Evolutionary conservation across 2,797 vertebrate genomes (phyloP).

Genomic region (Saguinus oedipus): DNA sequence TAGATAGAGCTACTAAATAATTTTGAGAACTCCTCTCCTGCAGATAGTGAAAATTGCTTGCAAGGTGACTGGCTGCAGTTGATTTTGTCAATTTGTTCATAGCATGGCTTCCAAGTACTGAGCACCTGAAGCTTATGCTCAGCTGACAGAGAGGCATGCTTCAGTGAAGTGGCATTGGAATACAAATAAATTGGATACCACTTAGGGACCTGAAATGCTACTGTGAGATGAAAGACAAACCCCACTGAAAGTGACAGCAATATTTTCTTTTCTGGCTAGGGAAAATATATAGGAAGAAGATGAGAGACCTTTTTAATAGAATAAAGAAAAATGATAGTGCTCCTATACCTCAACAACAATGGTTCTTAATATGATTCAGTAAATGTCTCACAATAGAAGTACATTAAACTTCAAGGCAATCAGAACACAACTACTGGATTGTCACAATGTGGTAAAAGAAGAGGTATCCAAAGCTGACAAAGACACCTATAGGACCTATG

Average conservation of each 20-base stretch:
- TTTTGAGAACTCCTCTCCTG: conserved; percentile 59
- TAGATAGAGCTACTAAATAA: conserved; percentile 65
- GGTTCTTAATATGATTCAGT: conserved; percentile 68
- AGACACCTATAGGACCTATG: background rate
- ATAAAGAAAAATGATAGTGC: conserved; percentile 72
- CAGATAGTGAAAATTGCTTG: conserved; percentile 69
- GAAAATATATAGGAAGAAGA: conserved; percentile 73
- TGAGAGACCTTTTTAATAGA: conserved; percentile 68
- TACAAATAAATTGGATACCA: conserved; percentile 82
- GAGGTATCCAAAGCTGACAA: conserved; percentile 37
- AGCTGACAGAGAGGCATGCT: conserved; percentile 75
- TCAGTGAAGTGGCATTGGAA: conserved; percentile 76
- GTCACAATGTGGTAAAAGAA: conserved; percentile 21
- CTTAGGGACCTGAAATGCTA: conserved; percentile 77
- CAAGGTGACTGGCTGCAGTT: conserved; percentile 67
- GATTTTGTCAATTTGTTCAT: conserved; percentile 78
- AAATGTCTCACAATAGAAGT: conserved; percentile 70
- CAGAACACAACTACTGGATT: conserved; percentile 28
- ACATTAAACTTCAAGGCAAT: conserved; percentile 58
- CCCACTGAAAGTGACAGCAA: conserved; percentile 78
- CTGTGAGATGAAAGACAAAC: conserved; percentile 81
- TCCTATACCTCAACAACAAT: conserved; percentile 60
- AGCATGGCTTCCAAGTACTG: conserved; percentile 62
- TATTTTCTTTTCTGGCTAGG: conserved; percentile 77
- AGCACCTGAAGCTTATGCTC: conserved; percentile 62